Evolutionary conservation across 64 coral and sea anemone species (phyloP).

Genomic region (Platygyra sinensis): DNA sequence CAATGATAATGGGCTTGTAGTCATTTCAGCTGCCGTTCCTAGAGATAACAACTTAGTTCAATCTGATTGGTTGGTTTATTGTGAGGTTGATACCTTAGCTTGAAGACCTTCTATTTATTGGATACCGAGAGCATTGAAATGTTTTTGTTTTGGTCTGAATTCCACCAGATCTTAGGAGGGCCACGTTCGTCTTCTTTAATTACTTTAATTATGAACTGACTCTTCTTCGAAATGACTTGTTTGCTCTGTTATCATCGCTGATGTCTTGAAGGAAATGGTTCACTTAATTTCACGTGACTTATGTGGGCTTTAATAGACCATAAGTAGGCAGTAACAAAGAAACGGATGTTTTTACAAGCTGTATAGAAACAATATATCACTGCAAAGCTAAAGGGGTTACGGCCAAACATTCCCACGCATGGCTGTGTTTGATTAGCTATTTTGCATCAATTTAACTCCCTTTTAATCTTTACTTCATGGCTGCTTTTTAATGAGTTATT

Average conservation of each 20-base stretch:
- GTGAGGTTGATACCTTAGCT: conserved; percentile 1
- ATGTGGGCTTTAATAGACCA: background rate
- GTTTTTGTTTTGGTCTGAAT: conserved; percentile 17
- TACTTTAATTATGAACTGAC: background rate
- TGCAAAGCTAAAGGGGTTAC: background rate
- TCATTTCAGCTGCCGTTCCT: conserved; percentile 50
- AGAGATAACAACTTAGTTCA: conserved; percentile 4
- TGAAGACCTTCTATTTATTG: background rate
- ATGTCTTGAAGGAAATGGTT: background rate
- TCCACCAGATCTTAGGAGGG: background rate
- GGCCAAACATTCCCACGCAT: background rate
- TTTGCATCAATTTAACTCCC: background rate
- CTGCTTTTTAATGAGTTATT: background rate
- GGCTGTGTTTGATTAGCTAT: background rate
- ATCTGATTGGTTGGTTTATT: conserved; percentile 40
- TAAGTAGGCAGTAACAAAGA: background rate
- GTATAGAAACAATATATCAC: background rate
- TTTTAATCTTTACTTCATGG: background rate
- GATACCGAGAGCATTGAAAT: background rate
- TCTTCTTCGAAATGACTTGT: background rate
- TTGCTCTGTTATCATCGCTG: background rate
- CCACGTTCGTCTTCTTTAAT: background rate
- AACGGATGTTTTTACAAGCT: conserved; percentile 8
- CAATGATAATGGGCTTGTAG: background rate
- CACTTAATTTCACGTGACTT: background rate